Conservation (phyloP, 1,140 invertebrate genomes). For the Pentalonia nigronervosa region DNA sequence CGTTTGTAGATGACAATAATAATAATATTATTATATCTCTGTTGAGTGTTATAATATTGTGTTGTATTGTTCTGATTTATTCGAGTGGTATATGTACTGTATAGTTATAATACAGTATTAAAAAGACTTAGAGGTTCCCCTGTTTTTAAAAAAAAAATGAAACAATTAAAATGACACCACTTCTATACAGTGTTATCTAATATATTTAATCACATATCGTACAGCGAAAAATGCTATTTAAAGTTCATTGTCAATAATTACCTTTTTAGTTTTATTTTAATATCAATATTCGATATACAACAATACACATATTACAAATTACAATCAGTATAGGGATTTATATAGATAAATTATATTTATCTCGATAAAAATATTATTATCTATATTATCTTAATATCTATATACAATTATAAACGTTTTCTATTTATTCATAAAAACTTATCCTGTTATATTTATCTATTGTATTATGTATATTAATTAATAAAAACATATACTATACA, state of each 20-base stretch:
- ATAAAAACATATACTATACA: too few species aligned
- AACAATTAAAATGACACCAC: not conserved
- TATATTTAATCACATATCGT: not conserved
- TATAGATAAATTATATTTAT: not conserved
- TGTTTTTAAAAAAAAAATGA: not conserved
- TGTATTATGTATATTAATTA: not conserved
- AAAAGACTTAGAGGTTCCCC: not conserved
- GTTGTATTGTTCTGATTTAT: not conserved
- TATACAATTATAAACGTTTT: not conserved
- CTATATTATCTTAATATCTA: not conserved
- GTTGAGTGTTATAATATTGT: not conserved
- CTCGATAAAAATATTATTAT: not conserved
- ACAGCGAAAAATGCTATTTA: not conserved
- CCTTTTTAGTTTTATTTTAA: not conserved
- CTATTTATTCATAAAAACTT: not conserved
- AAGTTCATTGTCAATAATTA: not conserved
- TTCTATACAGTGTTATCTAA: not conserved
- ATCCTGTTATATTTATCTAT: not conserved
- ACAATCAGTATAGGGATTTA: not conserved
- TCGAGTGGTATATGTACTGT: not conserved
- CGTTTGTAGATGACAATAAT: not conserved
- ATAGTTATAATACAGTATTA: not conserved
- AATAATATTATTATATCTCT: conserved; percentile 1
- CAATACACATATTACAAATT: not conserved
- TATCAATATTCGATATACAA: not conserved